Base-by-base conservation (phyloP, 2,113 vertebrate genomes). In the Sporophila hypoxantha region DNA sequence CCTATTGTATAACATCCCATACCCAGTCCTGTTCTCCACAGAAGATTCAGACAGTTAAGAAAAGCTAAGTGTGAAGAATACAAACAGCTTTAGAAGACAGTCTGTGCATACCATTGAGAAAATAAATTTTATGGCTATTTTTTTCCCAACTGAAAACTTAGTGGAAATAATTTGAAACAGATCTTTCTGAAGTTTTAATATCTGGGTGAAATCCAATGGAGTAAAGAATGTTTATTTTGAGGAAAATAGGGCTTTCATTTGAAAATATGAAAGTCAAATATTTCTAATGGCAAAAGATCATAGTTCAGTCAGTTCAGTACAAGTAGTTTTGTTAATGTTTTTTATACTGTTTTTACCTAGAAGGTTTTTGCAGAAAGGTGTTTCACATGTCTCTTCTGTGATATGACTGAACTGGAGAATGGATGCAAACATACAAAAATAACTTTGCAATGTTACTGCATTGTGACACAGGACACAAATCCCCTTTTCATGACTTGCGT, bases 31-130 rank as follows among this genome's bases (percentile, higher is more conserved):
- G 19, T 77, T 78, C 34, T 91, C 47, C 67, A 80, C 52, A 84
- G 74, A 91, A 89, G 71, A 95, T 82, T 94, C 83, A 85, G 55
- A 85, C 71, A 92, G 39, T 85, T 67, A 81, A 94, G 85, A 88
- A 87, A 14, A 87, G 65, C 77, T 91, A 90, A 92, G 37, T 74
- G 39, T 81, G 73, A 90, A 84, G 69, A 94, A 95, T 91, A 62
- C 7, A 29, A 89, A 30, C 6, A 56, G 19, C 30, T 82, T 75
- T 82, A 79, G 36, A 85, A 82, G 23, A 64, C 4, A 29, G 5
- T 34, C 17, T 78, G 12, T 42, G 41, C 46, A 30, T 42, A 56
- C 9, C 30, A 5, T 21, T 66, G 4, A 59, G 44, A 68, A 85
- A 84, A 52, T 52, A 85, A 36, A 5, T 62, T 15, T 13, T 50